phyloP scores from a whole-genome alignment of 2,888 invertebrate species.

The Alcis repandata region DNA sequence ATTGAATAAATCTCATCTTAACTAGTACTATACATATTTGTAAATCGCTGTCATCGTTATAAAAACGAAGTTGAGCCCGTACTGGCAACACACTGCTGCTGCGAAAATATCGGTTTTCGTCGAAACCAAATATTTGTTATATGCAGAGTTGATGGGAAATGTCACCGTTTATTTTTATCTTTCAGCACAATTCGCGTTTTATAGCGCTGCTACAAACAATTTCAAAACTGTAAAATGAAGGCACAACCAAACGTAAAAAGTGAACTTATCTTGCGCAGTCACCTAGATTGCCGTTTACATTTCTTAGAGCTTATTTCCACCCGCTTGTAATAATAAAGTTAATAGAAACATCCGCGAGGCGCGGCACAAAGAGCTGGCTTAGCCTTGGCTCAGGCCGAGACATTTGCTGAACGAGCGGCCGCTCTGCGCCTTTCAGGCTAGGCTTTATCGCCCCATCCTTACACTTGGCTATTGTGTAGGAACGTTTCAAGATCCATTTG shows the following conservation, averaged over 20 bases:
- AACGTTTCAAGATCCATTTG: constrained; percentile 16
- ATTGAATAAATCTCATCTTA: too few relatives aligned
- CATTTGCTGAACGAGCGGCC: constrained; percentile 29
- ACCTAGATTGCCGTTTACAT: not conserved
- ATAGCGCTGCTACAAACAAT: not conserved
- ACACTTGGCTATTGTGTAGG: constrained; percentile 26
- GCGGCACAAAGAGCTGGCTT: constrained; percentile 25
- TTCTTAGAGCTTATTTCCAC: not conserved
- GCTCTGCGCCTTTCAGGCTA: constrained; percentile 12
- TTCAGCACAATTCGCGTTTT: not conserved
- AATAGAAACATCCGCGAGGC: constrained; percentile 25
- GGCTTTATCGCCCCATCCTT: constrained; percentile 30
- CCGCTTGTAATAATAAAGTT: constrained; percentile 17
- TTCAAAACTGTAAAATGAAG: not conserved
- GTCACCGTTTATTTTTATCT: constrained; percentile 9
- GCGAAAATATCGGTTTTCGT: constrained; percentile 9
- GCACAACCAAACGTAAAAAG: too few relatives aligned
- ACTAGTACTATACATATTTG: not conserved
- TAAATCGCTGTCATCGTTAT: not conserved
- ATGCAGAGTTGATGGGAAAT: constrained; percentile 14
- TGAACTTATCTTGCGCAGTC: too few relatives aligned
- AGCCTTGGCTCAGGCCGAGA: constrained; percentile 19
- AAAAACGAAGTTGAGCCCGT: constrained; percentile 6
- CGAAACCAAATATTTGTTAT: constrained; percentile 25
- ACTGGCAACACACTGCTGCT: not conserved